Percentiles rank a stretch among this genome's conserved stretches.
phyloP scores from a whole-genome alignment of 2,888 invertebrate species.

The Heliconius ismenius region DNA sequence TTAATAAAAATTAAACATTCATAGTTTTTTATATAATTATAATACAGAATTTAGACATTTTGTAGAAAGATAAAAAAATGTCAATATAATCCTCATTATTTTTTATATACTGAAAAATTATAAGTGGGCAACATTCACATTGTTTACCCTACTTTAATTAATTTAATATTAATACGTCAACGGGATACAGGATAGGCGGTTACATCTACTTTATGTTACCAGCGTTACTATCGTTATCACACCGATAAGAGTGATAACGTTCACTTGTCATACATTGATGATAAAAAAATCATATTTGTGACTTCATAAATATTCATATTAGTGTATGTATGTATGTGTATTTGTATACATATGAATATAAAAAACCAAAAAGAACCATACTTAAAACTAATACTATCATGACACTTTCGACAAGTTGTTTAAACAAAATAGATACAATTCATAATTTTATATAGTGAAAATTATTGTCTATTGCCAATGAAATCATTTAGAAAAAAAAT shows the following conservation, averaged over 20 bases:
- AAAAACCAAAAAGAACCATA: constrained; percentile 1
- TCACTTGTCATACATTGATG: constrained; percentile 7
- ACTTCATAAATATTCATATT: constrained; percentile 16
- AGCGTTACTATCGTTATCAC: neutral
- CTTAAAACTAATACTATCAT: constrained; percentile 22
- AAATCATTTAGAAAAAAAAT: constrained; percentile 7
- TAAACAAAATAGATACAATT: constrained; percentile 25
- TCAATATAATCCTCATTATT: neutral
- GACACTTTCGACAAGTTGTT: constrained; percentile 21
- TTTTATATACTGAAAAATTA: neutral
- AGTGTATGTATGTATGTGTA: neutral
- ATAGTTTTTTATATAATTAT: neutral
- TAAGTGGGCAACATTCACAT: neutral
- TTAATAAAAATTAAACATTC: neutral
- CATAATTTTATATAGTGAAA: constrained; percentile 6
- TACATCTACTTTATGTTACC: neutral
- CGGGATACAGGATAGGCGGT: constrained; percentile 22
- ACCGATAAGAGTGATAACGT: neutral
- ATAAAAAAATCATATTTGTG: constrained; percentile 21
- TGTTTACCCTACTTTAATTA: neutral
- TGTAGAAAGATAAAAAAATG: neutral
- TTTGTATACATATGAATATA: neutral
- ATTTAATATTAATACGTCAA: neutral
- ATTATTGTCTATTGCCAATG: constrained; percentile 30
- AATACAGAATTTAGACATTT: neutral